Evolutionary conservation across 2,113 vertebrate genomes (phyloP).

Genomic region (Lycaon pictus): DNA sequence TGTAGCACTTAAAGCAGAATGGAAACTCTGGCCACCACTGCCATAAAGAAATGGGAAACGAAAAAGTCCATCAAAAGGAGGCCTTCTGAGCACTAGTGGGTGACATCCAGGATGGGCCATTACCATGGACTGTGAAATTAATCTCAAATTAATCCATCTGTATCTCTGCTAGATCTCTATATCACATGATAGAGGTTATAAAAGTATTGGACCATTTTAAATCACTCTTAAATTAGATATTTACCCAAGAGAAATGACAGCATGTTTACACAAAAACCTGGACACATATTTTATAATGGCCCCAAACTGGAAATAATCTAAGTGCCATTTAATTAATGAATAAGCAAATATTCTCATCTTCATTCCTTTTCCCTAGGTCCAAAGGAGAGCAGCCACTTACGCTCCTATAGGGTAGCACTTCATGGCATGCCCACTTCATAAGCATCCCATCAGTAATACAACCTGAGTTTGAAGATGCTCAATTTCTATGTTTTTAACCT

Average conservation of each 20-base stretch:
- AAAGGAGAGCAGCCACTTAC: not conserved
- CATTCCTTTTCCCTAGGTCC: not conserved
- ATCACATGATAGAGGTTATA: not conserved
- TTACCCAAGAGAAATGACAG: not conserved
- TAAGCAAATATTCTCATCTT: not conserved
- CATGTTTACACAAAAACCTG: not conserved
- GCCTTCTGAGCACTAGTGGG: not conserved
- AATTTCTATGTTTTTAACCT: not conserved
- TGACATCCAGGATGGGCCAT: not conserved
- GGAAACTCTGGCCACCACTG: not conserved
- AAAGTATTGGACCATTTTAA: not conserved
- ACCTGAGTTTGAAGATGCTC: not conserved
- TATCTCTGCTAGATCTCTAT: slow-evolving; percentile 3
- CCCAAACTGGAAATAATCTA: not conserved
- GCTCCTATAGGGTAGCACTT: not conserved
- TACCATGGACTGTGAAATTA: not conserved
- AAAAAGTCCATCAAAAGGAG: not conserved
- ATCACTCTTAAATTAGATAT: not conserved
- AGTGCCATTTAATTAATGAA: not conserved
- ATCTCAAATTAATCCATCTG: not conserved
- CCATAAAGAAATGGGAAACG: not conserved
- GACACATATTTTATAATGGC: not conserved
- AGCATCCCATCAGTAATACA: not conserved
- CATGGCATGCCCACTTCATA: not conserved
- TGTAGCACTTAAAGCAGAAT: not conserved